A percentile compares a stretch with the other conserved stretches of the same genome.
Evolutionary conservation across 2,797 vertebrate genomes (phyloP).

Genomic region (Hydrolagus colliei): DNA sequence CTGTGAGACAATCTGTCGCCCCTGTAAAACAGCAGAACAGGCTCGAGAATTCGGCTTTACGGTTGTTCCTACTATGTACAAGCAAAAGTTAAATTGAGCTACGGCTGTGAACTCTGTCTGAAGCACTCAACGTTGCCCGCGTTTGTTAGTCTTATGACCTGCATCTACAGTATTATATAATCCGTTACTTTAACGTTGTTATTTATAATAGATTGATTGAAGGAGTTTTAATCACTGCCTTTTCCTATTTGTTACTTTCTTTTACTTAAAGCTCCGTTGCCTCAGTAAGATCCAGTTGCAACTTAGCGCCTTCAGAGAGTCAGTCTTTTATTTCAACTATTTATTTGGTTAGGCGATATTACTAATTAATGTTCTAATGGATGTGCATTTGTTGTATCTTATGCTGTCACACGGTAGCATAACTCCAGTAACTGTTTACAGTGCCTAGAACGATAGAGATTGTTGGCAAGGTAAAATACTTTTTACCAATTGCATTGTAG

Average conservation of each 20-base stretch:
- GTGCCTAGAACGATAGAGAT: no score
- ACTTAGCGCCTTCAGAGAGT: background rate
- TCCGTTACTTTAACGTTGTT: background rate
- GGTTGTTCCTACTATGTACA: background rate
- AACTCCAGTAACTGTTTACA: constrained; percentile 4
- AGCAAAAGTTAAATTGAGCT: background rate
- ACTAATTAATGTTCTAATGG: constrained; percentile 9
- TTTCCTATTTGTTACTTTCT: background rate
- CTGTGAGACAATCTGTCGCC: no score
- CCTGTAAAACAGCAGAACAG: no score
- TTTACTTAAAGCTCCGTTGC: background rate
- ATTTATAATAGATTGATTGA: constrained; percentile 12
- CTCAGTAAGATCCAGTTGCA: constrained; percentile 12
- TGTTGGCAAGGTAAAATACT: no score
- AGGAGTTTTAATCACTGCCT: constrained; percentile 7
- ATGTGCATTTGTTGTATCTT: constrained; percentile 28
- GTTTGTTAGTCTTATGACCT: background rate
- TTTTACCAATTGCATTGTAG: no score
- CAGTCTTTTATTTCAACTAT: background rate
- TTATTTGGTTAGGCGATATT: constrained; percentile 12
- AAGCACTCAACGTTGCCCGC: background rate
- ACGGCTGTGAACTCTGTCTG: no score
- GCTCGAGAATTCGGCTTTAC: no score
- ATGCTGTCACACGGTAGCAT: background rate
- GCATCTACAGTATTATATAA: constrained; percentile 6